A percentile compares a stretch with the other conserved stretches of the same genome.
Evolutionary conservation across 1,140 invertebrate genomes (phyloP).

Genomic region (Drosophila lini): DNA sequence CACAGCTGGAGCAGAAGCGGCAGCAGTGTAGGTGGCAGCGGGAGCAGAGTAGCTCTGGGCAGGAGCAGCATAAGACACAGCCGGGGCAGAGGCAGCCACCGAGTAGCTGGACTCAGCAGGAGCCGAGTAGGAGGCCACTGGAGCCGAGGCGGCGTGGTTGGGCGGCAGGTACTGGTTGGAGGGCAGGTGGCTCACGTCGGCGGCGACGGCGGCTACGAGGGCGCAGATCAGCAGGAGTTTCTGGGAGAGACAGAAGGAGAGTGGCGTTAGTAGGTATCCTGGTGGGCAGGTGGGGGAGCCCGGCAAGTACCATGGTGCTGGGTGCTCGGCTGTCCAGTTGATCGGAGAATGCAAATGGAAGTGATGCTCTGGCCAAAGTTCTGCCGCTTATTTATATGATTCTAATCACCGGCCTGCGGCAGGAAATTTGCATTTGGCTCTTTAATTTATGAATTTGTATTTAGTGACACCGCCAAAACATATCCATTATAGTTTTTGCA

Average conservation of each 20-base stretch:
- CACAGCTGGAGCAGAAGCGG: conserved; percentile 30
- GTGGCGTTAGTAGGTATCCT: conserved; percentile 23
- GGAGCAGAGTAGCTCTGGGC: conserved; percentile 49
- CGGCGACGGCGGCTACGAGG: conserved; percentile 68
- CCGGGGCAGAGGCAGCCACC: conserved; percentile 63
- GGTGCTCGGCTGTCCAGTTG: conserved; percentile 69
- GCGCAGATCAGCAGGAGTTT: conserved; percentile 78
- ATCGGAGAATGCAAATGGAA: conserved; percentile 76
- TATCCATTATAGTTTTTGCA: conserved; percentile 78
- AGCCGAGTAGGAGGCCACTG: conserved; percentile 49
- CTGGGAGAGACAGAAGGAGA: conserved; percentile 38
- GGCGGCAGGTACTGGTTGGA: conserved; percentile 74
- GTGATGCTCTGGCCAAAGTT: conserved; percentile 65
- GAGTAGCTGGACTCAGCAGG: conserved; percentile 34
- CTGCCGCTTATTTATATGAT: conserved; percentile 76
- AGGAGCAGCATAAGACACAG: conserved; percentile 33
- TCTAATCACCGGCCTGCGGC: conserved; percentile 60
- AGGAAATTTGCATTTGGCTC: conserved; percentile 71
- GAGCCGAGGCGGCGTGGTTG: conserved; percentile 46
- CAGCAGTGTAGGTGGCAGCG: conserved; percentile 33
- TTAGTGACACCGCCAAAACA: conserved; percentile 68
- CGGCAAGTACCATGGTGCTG: conserved; percentile 71
- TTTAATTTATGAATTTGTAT: conserved; percentile 80
- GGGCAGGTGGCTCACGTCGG: conserved; percentile 77
- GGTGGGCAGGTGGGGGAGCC: conserved; percentile 4